Evolutionary conservation across 2,888 invertebrate genomes (phyloP), one percentile per base, ranked within the genome.

Genomic region (Idaea dimidiata): DNA sequence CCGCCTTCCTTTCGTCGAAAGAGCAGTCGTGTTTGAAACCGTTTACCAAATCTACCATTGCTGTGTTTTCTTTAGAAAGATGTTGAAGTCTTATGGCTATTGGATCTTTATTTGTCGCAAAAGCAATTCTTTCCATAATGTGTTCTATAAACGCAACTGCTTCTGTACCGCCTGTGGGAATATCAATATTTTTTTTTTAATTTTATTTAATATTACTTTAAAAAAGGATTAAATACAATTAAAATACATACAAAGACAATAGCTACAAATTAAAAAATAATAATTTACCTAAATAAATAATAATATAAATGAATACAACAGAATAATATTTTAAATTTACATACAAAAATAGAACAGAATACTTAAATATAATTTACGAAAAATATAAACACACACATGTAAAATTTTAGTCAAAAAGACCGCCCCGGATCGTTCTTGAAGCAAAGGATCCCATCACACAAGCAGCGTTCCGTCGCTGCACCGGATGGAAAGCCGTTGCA

Each of bases 71-170:
- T 0, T 76, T 63, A 0, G 83, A 74, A 33, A 95, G 83, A 75
- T 96, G 95, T 5, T 79, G 74, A 17, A 94, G 74, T 69, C 93
- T 87, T 0, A 96, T 93, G n/a, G 94, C 91, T 16, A 93, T 61
- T 0, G 95, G 91, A 79, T 95, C 95, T 73, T 91, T 93, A 16
- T 92, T 89, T 0, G 93, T 79, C 4, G 73, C 82, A 55, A 84
- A 82, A 0, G 95, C 93, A 69, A 95, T 94, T 65, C 95, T 94
- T 64, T 96, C 95, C 95, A 96, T 95, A 24, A 96, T 89, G 70
- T 93, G 92, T 79, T 96, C 96, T 53, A 90, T 80, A 67, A 94
- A 86, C 0, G 93, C 93, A 0, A 93, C 79, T 0, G 86, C 94
- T 86, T 95, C 95, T 0, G 94, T 91, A 0, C 94, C 93, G 0